A percentile compares a stretch with the other conserved stretches of the same genome.
Evolutionary conservation across 2,888 invertebrate species (phyloP).

Genomic region (Agrotis puta): DNA sequence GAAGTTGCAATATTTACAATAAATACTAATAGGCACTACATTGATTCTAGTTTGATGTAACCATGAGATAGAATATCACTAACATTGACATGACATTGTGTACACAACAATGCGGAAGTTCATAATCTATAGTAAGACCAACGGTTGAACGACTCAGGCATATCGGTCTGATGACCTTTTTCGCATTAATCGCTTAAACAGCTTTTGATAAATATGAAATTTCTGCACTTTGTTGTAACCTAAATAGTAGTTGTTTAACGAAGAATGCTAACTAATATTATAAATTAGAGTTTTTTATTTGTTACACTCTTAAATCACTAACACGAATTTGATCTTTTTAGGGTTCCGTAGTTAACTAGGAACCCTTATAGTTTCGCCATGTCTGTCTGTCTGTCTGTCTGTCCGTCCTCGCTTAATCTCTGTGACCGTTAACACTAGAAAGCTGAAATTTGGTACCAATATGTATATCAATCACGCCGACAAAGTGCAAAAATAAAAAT

Average conservation of each 20-base stretch:
- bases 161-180: conserved; percentile 46
- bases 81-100: neutral
- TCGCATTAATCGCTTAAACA: conserved; percentile 30
- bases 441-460: too few relatives aligned
- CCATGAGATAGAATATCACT: neutral
- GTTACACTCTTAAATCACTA: too few relatives aligned
- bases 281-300: too few relatives aligned
- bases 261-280: neutral
- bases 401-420: too few relatives aligned
- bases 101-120: conserved; percentile 43
- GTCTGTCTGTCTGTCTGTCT: too few relatives aligned
- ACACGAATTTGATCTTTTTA: too few relatives aligned
- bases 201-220: conserved; percentile 19
- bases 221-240: neutral
- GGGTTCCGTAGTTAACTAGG: too few relatives aligned
- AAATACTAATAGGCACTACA: neutral
- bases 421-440: too few relatives aligned
- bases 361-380: too few relatives aligned
- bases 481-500: too few relatives aligned
- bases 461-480: too few relatives aligned
- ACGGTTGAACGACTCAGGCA: conserved; percentile 33
- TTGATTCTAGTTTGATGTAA: neutral
- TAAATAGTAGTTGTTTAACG: neutral
- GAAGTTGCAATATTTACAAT: neutral
- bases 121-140: conserved; percentile 25